phyloP scores from a whole-genome alignment of 2,888 invertebrate species.

The Hybos culiciformis region DNA sequence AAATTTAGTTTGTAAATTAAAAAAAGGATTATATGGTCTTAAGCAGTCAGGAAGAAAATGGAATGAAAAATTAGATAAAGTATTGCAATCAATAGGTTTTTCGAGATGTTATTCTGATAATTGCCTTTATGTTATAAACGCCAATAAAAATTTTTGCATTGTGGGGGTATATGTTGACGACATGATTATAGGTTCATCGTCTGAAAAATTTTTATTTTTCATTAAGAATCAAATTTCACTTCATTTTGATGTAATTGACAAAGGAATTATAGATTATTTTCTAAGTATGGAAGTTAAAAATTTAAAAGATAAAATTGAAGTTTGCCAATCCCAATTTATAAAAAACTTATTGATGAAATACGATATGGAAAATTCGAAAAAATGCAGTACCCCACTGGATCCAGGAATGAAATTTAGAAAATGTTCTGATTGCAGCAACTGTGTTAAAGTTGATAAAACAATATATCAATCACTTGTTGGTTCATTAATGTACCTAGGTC shows the following conservation, averaged over 20 bases:
- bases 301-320: background rate
- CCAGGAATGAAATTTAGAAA: background rate
- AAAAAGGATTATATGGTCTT: slow-evolving; percentile 4
- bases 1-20: slow-evolving; percentile 5
- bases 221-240: background rate
- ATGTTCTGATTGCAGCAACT: background rate
- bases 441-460: background rate
- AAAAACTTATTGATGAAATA: background rate
- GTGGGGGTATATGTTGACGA: slow-evolving; percentile 3
- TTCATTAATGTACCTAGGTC: slow-evolving; percentile 6
- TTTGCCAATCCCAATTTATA: slow-evolving; percentile 3
- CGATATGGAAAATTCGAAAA: slow-evolving; percentile 1
- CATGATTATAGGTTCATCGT: background rate
- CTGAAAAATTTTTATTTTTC: background rate
- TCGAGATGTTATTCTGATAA: background rate
- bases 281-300: background rate
- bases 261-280: background rate
- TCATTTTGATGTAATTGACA: background rate
- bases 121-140: slow-evolving; percentile 2
- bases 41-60: slow-evolving; percentile 5
- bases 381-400: slow-evolving; percentile 8
- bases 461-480: slow-evolving; percentile 10
- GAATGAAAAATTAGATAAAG: background rate
- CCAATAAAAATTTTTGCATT: background rate
- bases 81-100: slow-evolving; percentile 6